Percentiles rank a stretch among this genome's conserved stretches.
These are phyloP conservation scores for Rhea americana DNA, from an alignment of 2,113 vertebrate genomes.

Conservation along the genomic window DNA sequence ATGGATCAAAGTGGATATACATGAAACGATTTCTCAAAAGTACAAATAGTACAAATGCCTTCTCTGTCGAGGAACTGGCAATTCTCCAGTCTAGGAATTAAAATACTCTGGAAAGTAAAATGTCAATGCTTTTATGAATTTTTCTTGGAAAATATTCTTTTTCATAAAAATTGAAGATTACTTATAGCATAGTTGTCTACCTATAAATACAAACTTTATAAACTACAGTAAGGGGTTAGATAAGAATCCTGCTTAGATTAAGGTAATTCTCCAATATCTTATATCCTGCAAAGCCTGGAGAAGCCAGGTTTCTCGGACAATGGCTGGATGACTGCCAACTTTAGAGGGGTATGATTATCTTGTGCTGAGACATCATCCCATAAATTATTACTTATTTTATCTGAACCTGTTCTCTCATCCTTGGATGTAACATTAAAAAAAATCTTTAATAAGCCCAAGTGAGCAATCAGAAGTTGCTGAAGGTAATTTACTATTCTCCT, in stretches of 20 bases:
- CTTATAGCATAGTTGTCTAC: not conserved
- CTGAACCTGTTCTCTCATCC: not conserved
- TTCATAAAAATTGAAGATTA: not conserved
- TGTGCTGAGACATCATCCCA: not conserved
- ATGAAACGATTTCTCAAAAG: not conserved
- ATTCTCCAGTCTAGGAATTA: not conserved
- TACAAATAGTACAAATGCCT: not conserved
- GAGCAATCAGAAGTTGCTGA: not conserved
- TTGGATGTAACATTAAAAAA: accelerated
- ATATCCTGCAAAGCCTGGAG: not conserved
- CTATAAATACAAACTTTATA: not conserved
- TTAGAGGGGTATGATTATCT: not conserved
- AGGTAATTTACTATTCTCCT: not conserved
- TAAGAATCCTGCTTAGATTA: not conserved
- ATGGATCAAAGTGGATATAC: not conserved
- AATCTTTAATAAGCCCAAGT: not conserved
- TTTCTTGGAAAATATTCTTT: not conserved
- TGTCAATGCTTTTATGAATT: not conserved
- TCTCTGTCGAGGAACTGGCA: not conserved
- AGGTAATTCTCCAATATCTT: not conserved
- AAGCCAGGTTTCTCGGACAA: not conserved
- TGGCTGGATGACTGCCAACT: not conserved
- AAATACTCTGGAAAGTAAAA: not conserved
- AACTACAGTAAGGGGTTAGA: not conserved
- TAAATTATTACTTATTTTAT: conserved; percentile 16